Conservation (phyloP, 2,888 invertebrate genomes). For the Orthosia cruda region DNA sequence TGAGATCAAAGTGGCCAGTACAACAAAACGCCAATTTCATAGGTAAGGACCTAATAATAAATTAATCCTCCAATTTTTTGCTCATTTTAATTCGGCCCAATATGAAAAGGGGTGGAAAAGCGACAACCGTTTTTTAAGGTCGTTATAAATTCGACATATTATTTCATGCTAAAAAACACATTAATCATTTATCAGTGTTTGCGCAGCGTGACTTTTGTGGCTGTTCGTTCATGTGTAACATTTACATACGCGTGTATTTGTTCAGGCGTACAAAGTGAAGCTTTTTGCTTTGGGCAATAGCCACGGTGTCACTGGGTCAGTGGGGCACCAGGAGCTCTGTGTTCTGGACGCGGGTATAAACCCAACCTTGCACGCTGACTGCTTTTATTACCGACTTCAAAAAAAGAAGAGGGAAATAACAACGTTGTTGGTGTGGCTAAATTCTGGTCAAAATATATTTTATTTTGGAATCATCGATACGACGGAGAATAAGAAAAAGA, state of each 20-base stretch:
- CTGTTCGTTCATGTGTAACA: conserved; percentile 73
- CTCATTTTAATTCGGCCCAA: conserved; percentile 20
- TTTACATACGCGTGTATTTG: conserved; percentile 84
- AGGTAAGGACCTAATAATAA: no score
- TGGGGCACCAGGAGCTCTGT: conserved; percentile 80
- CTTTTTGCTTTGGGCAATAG: conserved; percentile 81
- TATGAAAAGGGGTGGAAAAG: conserved; percentile 14
- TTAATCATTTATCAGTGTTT: conserved; percentile 75
- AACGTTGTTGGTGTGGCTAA: no score
- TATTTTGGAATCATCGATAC: no score
- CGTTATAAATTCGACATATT: conserved; percentile 60
- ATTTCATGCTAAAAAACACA: conserved; percentile 69
- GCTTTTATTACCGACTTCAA: conserved; percentile 59
- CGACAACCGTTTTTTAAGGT: conserved; percentile 21
- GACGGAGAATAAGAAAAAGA: no score
- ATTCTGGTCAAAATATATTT: no score
- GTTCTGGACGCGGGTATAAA: conserved; percentile 79
- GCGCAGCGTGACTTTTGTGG: conserved; percentile 72
- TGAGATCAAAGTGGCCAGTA: no score
- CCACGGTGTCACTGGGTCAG: conserved; percentile 86
- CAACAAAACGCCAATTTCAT: no score
- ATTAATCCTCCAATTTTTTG: conserved; percentile 9
- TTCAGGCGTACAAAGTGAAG: conserved; percentile 77
- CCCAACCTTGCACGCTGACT: conserved; percentile 73
- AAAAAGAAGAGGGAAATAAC: no score